Evolutionary conservation across 2,888 invertebrate genomes (phyloP).

Genomic region (Zaprionus lineosus): DNA sequence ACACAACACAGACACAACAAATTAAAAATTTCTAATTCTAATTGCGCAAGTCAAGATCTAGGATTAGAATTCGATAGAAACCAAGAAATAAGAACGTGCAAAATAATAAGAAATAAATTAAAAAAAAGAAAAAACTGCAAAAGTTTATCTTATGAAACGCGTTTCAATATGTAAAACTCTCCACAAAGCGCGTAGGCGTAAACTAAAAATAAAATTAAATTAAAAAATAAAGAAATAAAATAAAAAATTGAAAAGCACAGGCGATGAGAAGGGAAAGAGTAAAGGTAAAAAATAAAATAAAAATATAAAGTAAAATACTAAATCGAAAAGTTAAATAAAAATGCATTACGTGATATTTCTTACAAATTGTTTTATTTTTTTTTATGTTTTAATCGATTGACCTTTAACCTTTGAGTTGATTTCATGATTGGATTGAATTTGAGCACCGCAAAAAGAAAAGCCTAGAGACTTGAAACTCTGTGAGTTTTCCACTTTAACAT

Average conservation of each 20-base stretch:
- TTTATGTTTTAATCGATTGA: constrained; percentile 12
- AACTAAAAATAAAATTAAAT: constrained; percentile 26
- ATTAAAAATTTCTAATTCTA: constrained; percentile 32
- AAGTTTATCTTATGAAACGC: constrained; percentile 64
- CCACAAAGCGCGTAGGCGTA: constrained; percentile 36
- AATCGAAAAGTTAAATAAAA: too few relatives aligned
- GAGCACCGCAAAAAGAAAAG: too few relatives aligned
- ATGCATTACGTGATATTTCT: constrained; percentile 78
- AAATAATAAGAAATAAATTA: constrained; percentile 5
- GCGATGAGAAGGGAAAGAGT: constrained; percentile 28
- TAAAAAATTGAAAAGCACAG: constrained; percentile 21
- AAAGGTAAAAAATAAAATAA: constrained; percentile 34
- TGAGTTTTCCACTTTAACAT: constrained; percentile 6
- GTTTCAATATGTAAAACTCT: constrained; percentile 44
- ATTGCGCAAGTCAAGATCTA: constrained; percentile 56
- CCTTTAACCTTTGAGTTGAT: neutral
- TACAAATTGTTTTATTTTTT: constrained; percentile 65
- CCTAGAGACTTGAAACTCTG: too few relatives aligned
- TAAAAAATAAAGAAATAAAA: constrained; percentile 16
- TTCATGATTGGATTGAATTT: constrained; percentile 10
- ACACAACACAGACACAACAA: constrained; percentile 11
- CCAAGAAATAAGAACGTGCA: constrained; percentile 30
- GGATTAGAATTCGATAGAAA: constrained; percentile 10
- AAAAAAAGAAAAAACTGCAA: constrained; percentile 22
- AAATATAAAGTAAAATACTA: constrained; percentile 62